phyloP scores from a whole-genome alignment of 1,140 invertebrate genomes.

The Nasonia longicornis region DNA sequence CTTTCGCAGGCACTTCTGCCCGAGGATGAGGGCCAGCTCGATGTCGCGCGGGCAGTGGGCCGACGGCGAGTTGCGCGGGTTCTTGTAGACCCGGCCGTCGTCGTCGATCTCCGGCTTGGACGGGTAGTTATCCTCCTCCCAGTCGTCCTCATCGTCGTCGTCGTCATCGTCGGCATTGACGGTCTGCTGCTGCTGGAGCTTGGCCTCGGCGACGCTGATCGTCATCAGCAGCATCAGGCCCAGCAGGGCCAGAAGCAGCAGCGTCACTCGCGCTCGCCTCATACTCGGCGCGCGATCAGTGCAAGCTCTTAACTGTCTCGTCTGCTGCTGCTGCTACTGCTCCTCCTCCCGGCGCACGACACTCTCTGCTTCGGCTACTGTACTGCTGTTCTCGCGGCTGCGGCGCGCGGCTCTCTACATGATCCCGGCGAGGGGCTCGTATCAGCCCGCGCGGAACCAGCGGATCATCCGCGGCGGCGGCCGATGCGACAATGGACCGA shows the following conservation, averaged over 20 bases:
- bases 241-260: slow-evolving; percentile 50
- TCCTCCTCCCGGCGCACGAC: too few relatives aligned
- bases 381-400: not conserved
- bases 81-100: slow-evolving; percentile 86
- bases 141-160: slow-evolving; percentile 74
- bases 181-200: slow-evolving; percentile 56
- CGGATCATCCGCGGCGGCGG: not conserved
- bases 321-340: not conserved
- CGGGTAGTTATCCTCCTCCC: slow-evolving; percentile 72
- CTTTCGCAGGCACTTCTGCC: slow-evolving; percentile 91
- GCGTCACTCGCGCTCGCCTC: slow-evolving; percentile 55
- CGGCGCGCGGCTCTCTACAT: slow-evolving; percentile 24
- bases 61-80: slow-evolving; percentile 88
- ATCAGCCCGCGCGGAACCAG: slow-evolving; percentile 5
- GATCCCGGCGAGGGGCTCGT: slow-evolving; percentile 5
- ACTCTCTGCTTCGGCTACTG: not conserved
- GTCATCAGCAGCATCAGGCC: slow-evolving; percentile 55
- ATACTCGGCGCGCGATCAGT: slow-evolving; percentile 48
- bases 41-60: slow-evolving; percentile 86
- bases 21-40: slow-evolving; percentile 73
- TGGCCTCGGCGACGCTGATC: slow-evolving; percentile 55
- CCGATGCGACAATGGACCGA: not conserved
- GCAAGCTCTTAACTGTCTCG: not conserved
- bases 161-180: slow-evolving; percentile 66
- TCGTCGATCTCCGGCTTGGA: slow-evolving; percentile 73